phyloP scores from a whole-genome alignment of 2,797 vertebrate genomes.

The Acrossocheilus fasciatus region DNA sequence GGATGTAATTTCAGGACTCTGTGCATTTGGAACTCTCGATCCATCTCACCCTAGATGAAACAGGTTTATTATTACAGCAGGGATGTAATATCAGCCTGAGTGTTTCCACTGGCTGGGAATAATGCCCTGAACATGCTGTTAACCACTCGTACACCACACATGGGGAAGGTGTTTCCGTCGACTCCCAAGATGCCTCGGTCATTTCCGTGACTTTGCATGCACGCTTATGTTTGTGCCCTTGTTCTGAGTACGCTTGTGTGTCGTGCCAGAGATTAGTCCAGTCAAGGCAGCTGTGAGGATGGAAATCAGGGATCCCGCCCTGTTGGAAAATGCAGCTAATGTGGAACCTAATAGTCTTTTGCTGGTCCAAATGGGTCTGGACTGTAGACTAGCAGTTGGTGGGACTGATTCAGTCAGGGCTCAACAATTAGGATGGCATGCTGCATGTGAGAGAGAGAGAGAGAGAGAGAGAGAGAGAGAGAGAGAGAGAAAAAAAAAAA shows the following conservation, averaged over 20 bases:
- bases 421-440: neutral
- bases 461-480: too few relatives aligned
- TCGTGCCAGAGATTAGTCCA: constrained; percentile 30
- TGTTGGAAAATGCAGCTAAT: constrained; percentile 28
- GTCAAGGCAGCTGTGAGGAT: constrained; percentile 38
- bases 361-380: neutral
- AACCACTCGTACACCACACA: constrained; percentile 62
- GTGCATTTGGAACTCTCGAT: constrained; percentile 67
- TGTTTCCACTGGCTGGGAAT: constrained; percentile 71
- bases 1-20: constrained; percentile 76
- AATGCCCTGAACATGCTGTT: constrained; percentile 69
- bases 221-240: constrained; percentile 74
- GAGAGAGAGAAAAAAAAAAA: too few relatives aligned
- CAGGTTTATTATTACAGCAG: constrained; percentile 77
- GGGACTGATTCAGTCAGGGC: neutral
- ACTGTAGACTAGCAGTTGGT: neutral
- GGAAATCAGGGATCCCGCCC: constrained; percentile 11
- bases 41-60: constrained; percentile 66
- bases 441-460: neutral
- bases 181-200: constrained; percentile 62
- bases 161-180: constrained; percentile 38
- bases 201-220: constrained; percentile 73
- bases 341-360: constrained; percentile 24
- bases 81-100: constrained; percentile 76
- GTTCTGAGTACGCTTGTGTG: constrained; percentile 39